Evolutionary conservation across 2,797 vertebrate species (phyloP).

Genomic region (Eleutherodactylus coqui): DNA sequence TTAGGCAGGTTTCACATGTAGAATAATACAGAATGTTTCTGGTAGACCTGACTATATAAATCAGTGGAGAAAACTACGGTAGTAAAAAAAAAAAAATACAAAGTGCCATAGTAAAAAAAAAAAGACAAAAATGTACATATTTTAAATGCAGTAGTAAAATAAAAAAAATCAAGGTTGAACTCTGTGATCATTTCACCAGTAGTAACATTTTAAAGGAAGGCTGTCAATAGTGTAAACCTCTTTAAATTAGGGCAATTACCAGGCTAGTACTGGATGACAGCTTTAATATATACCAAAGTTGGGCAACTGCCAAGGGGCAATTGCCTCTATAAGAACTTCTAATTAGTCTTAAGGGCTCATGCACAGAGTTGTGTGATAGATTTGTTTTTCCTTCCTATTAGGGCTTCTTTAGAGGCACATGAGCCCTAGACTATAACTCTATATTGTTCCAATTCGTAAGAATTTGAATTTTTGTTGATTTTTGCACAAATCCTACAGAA

Average conservation of each 20-base stretch:
- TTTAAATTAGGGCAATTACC: background rate
- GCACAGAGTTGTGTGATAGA: too few species aligned
- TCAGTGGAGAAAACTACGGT: background rate
- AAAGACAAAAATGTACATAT: background rate
- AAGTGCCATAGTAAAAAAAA: background rate
- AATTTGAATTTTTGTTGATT: too few species aligned
- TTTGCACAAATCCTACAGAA: too few species aligned
- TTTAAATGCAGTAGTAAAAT: background rate
- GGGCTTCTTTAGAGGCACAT: too few species aligned
- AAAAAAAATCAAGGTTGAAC: background rate
- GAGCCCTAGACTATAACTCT: too few species aligned
- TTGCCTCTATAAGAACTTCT: background rate
- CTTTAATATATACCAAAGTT: background rate
- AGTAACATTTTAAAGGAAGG: background rate
- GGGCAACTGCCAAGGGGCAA: background rate
- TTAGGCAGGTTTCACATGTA: background rate
- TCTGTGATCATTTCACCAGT: background rate
- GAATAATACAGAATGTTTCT: background rate
- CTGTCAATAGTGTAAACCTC: background rate
- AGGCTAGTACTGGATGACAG: background rate
- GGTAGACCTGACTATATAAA: conserved; percentile 16
- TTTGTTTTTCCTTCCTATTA: too few species aligned
- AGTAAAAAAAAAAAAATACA: background rate
- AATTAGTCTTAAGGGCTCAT: background rate
- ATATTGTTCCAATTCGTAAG: too few species aligned